Conservation (phyloP, 2,888 invertebrate species). For the Koerneria pararmatus region DNA sequence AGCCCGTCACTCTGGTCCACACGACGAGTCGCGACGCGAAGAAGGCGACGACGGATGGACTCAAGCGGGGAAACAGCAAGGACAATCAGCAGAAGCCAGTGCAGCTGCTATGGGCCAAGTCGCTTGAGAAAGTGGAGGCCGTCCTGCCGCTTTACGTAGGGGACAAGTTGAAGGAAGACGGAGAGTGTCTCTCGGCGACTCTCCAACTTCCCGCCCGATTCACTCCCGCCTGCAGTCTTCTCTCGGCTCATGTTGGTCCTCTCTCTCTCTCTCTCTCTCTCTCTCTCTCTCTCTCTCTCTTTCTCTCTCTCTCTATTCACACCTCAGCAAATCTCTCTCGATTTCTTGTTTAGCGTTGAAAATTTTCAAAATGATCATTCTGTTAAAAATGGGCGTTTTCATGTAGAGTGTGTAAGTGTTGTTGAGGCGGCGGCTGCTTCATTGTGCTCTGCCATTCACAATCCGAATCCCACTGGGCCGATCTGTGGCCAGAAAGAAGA, state of each 20-base stretch:
- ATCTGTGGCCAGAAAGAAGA: conserved; percentile 19
- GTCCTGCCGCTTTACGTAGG: conserved; percentile 41
- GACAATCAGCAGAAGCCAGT: conserved; percentile 28
- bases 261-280: not conserved
- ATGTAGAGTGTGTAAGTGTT: not conserved
- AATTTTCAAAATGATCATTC: not conserved
- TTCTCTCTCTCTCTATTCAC: too few species aligned
- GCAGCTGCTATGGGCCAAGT: conserved; percentile 53
- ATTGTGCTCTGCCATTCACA: conserved; percentile 28
- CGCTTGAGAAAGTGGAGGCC: conserved; percentile 46
- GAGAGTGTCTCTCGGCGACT: not conserved
- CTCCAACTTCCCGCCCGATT: not conserved
- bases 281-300: not conserved
- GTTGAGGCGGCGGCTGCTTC: conserved; percentile 28
- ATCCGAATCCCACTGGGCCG: conserved; percentile 26
- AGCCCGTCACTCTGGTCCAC: conserved; percentile 85
- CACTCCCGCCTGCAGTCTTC: not conserved
- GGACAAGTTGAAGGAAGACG: conserved; percentile 27
- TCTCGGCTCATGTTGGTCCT: not conserved
- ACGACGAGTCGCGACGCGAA: conserved; percentile 56
- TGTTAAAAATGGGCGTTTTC: not conserved
- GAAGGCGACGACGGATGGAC: conserved; percentile 22
- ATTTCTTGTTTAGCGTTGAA: not conserved
- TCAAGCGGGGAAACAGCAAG: conserved; percentile 21
- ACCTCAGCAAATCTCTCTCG: too few species aligned